Base-by-base conservation (phyloP, 1,140 invertebrate genomes). In the Cecropterus lyciades region DNA sequence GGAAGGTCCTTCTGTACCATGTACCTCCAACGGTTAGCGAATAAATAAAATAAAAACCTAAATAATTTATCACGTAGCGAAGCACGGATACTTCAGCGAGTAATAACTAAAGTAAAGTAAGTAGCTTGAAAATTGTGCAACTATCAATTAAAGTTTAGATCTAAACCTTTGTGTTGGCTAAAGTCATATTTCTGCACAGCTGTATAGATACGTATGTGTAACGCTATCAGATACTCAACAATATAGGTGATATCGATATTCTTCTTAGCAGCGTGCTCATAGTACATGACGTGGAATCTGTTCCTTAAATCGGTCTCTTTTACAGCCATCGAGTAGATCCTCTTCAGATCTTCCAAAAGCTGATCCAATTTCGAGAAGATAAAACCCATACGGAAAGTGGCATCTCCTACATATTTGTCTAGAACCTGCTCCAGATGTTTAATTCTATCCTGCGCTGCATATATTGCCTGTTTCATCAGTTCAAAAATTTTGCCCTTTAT, bases 221-320 rank as follows among this genome's bases (percentile, higher is more conserved):
- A 33, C 30, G 30, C 6, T 7, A 33, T 33, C 49, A 52, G 13
- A 14, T 14, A 55, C 49, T 85, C 75, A 4, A 77, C 69, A 1
- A 74, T 67, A 57, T 82, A 85, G 0, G 77, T 73, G 11, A 82
- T 27, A 51, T 85, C 83, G 27, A 82, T 45, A 67, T 79, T 70
- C 43, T 72, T 79, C 16, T 52, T 70, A 9, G 72, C 33, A 4
- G 66, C 4, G 53, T 80, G 60, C 16, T 65, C 13, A 68, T 83
- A 79, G 64, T 69, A 70, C 1, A 73, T 9, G 0, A 81, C 49
- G n/a, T 70, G 63, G 24, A 48, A 51, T 14, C 76, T 46, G 0
- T 27, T 33, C 27, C n/a, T 51, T 4, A 6, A 1, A 16, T 51
- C 7, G 15, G 16, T 17, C 7, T 51, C 20, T 4, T 42, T 48